Conservation (phyloP, 1,140 invertebrate species). For the Drosophila navojoa region DNA sequence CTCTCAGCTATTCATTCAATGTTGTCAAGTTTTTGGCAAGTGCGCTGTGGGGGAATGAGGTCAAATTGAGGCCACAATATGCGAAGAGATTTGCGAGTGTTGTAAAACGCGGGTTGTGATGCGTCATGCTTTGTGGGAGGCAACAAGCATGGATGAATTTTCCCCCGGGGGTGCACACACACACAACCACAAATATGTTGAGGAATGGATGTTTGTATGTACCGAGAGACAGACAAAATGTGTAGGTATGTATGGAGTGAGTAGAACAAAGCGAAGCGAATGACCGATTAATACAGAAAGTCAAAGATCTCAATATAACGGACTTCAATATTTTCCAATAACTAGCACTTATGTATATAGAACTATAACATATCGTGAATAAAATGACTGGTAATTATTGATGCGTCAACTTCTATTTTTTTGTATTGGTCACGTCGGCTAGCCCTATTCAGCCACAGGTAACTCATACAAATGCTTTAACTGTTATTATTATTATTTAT, state of each 20-base stretch:
- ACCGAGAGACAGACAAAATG: background rate
- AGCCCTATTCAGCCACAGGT: constrained; percentile 21
- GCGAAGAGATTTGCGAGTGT: constrained; percentile 59
- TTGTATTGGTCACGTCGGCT: constrained; percentile 31
- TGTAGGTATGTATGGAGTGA: background rate
- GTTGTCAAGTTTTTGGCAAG: background rate
- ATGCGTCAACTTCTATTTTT: constrained; percentile 15
- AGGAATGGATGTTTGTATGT: constrained; percentile 31
- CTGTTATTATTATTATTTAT: constrained; percentile 8
- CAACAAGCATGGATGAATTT: constrained; percentile 3
- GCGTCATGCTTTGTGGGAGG: constrained; percentile 63
- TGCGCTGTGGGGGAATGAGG: constrained; percentile 42
- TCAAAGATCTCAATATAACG: constrained; percentile 55
- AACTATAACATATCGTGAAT: background rate
- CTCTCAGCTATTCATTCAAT: constrained; percentile 4
- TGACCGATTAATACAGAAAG: constrained; percentile 56
- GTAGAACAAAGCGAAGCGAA: constrained; percentile 67
- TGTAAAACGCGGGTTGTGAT: constrained; percentile 55
- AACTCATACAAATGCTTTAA: constrained; percentile 26
- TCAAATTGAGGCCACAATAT: constrained; percentile 34
- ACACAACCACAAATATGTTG: constrained; percentile 59
- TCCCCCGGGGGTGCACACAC: constrained; percentile 29
- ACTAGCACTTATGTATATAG: constrained; percentile 28
- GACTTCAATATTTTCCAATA: constrained; percentile 26
- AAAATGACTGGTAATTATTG: background rate